Conservation (phyloP, 2,888 invertebrate species). For the Gibbula magus region DNA sequence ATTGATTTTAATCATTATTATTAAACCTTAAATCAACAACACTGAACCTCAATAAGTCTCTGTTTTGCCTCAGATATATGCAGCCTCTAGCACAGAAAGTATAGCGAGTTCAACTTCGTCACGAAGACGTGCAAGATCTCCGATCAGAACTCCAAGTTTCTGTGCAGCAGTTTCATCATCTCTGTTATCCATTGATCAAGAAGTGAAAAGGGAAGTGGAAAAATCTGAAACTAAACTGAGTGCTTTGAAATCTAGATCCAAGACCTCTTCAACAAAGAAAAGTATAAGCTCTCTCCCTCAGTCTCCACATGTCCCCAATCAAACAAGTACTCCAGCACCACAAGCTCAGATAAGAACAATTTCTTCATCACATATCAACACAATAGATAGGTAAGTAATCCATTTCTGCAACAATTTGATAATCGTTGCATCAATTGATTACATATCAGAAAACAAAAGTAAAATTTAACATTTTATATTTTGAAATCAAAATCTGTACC, state of each 20-base stretch:
- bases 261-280: not conserved
- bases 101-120: not conserved
- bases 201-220: not conserved
- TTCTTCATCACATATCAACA: not conserved
- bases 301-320: conserved; percentile 10
- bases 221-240: not conserved
- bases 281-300: conserved; percentile 22
- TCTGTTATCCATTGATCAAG: not conserved
- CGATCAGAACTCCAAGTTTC: conserved; percentile 28
- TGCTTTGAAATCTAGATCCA: not conserved
- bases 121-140: not conserved
- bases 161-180: conserved; percentile 21
- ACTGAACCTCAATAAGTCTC: not conserved
- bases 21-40: not conserved
- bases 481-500: no score
- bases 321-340: conserved; percentile 22
- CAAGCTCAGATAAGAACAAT: not conserved
- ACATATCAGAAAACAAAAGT: no score
- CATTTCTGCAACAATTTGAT: not conserved
- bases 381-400: not conserved
- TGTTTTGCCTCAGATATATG: not conserved
- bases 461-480: no score
- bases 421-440: no score
- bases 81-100: not conserved
- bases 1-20: not conserved